Base-by-base conservation (phyloP, 2,888 invertebrate species). In the Chelonus formosanus region DNA sequence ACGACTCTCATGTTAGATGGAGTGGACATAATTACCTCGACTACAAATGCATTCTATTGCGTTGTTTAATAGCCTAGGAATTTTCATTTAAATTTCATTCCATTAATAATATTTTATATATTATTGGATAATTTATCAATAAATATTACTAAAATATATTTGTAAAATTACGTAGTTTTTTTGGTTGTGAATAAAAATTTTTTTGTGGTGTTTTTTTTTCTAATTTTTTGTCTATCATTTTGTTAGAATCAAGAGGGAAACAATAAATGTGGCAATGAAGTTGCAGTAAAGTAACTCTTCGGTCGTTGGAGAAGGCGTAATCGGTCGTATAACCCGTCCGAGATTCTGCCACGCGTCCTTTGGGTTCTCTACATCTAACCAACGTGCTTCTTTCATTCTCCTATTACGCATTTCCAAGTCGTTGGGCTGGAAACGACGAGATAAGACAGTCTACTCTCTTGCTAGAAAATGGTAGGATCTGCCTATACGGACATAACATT, bases 401-500 rank as follows among this genome's bases (percentile, higher is more conserved):
- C 80, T 81, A 82, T 82, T 83, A 82, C 83, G 83, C 84, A 84
- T 83, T 84, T 84, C 82, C 84, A 79, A 80, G 72, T 79, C 84
- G 80, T 72, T 82, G 84, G 82, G 83, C 84, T 83, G 84, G 83
- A 84, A 84, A 83, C 83, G 76, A 76, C 78, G 80, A 84, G 84
- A 84, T 84, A 84, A 84, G 84, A 79, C 76, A 71, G 70, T 71
- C 58, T 66, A 62, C 65, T 68, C 71, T 65, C 70, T 71, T 63
- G 54, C 67, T 69, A 66, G 34, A 44, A 10, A 58, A 34, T 8
- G 34, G 35, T 35, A 35, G n/a, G 34, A 58, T 58, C 47, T 58
- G 58, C 58, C 58, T 58, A 58, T 58, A 35, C 20, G 58, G 53
- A 52, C 31, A 31, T 44, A 40, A 34, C 53, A 56, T 20, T 20